Conservation (phyloP, 2,888 invertebrate genomes). For the Atethmia centrago region DNA sequence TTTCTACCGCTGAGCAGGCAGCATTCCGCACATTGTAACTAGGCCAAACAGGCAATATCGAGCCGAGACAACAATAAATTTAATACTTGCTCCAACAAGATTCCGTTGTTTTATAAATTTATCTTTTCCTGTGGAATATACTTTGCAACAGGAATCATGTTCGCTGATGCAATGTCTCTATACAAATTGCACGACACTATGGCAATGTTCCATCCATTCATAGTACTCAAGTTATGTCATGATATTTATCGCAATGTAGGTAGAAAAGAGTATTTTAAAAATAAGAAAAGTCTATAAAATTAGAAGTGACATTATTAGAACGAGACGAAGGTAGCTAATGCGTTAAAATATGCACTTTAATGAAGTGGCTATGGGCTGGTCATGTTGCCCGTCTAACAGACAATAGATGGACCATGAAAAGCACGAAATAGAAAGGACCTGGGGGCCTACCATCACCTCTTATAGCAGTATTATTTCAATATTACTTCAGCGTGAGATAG, state of each 20-base stretch:
- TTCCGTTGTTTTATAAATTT: conserved; percentile 42
- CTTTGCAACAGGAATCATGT: conserved; percentile 24
- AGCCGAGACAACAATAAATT: conserved; percentile 49
- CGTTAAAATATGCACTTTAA: too few relatives aligned
- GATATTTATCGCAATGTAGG: not conserved
- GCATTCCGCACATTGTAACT: conserved; percentile 42
- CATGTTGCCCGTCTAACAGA: not conserved
- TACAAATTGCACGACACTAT: not conserved
- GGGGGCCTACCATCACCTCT: too few relatives aligned
- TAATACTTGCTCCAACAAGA: conserved; percentile 48
- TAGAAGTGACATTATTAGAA: not conserved
- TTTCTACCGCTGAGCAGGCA: conserved; percentile 49
- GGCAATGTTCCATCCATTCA: not conserved
- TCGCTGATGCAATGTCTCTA: not conserved
- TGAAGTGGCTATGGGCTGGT: too few relatives aligned
- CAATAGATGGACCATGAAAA: not conserved
- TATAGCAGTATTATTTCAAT: too few relatives aligned
- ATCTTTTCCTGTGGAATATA: conserved; percentile 1
- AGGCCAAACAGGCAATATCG: conserved; percentile 49
- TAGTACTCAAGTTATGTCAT: not conserved
- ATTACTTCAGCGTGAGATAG: too few relatives aligned
- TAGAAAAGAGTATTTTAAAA: not conserved
- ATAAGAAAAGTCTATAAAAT: not conserved
- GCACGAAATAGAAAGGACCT: not conserved
- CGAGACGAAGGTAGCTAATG: not conserved